Evolutionary conservation across 1,140 invertebrate species (phyloP).

Genomic region (Lasaia peninsularis): DNA sequence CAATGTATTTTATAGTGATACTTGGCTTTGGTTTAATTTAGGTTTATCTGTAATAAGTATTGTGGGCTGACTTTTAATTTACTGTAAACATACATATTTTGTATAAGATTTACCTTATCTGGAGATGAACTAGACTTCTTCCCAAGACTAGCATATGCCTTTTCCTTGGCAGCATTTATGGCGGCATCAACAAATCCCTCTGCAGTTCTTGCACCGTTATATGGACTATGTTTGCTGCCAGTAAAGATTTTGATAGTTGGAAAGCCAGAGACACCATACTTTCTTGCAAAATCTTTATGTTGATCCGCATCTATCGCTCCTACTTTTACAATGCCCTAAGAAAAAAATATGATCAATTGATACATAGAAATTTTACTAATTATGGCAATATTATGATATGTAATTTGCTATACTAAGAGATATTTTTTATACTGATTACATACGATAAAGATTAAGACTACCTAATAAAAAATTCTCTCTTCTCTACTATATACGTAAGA

Average conservation of each 20-base stretch:
- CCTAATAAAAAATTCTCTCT: too few species aligned
- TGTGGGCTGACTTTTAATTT: neutral
- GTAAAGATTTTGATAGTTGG: slow-evolving; percentile 98
- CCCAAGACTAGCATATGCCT: slow-evolving; percentile 83
- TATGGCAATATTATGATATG: too few species aligned
- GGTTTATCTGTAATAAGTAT: neutral
- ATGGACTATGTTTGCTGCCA: slow-evolving; percentile 91
- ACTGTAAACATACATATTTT: neutral
- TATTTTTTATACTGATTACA: too few species aligned
- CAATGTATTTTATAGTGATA: too few species aligned
- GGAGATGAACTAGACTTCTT: slow-evolving; percentile 74
- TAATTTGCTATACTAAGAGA: too few species aligned
- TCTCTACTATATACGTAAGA: too few species aligned
- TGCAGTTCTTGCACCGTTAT: slow-evolving; percentile 91
- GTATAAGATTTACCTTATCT: slow-evolving; percentile 57
- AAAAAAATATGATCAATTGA: slow-evolving; percentile 25
- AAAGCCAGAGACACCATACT: slow-evolving; percentile 93
- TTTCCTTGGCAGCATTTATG: slow-evolving; percentile 83
- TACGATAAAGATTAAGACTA: too few species aligned
- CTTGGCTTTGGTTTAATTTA: too few species aligned
- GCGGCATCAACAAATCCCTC: slow-evolving; percentile 91
- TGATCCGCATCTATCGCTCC: slow-evolving; percentile 95
- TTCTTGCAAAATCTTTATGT: slow-evolving; percentile 88
- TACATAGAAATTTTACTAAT: neutral
- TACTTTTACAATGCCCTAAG: slow-evolving; percentile 93